Evolutionary conservation across 2,113 vertebrate species (phyloP), one percentile per base, ranked within the genome.

Genomic region (Myocastor coypus): DNA sequence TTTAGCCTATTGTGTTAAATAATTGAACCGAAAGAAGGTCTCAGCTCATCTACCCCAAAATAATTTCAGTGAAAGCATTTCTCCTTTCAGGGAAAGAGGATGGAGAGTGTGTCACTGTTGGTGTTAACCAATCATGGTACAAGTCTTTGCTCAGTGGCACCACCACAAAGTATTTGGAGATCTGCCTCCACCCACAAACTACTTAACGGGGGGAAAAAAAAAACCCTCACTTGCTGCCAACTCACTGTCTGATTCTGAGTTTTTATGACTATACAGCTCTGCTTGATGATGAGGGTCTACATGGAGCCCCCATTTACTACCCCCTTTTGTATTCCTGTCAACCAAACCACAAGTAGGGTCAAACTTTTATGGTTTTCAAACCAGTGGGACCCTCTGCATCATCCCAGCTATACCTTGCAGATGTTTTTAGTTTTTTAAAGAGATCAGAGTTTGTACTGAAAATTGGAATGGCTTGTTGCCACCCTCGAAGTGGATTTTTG

Each of bases 111-210:
- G 69, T 93, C 89, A 57, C 34, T 61, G 57, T 77, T 94, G 82
- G 26, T 86, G 28, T 87, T 85, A 92, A 73, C 89, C 61, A 91
- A 24, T 30, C 1, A 37, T 94, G 92, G 71, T 80, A 82, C 69
- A 3, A 37, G 91, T 86, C 93, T 89, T 63, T 83, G 87, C 75
- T 87, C 93, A 63, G 89, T 93, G 93, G 95, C 71, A 82, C 55
- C 28, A 52, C 89, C 89, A 71, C 75, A 89, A 82, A 94, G 66
- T 42, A 57, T 89, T 95, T 96, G 97, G 95, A 96, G 81, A 66
- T 52, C 81, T 84, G 96, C 96, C 97, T 75, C 69, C 28, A 3
- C 84, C 94, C 96, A 95, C 96, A 98, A 87, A 85, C 55, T 50
- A 34, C 87, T 96, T 96, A 90, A 94, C 95, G 95, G 87, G 95